These are phyloP conservation scores for Notoglanidium macrostoma DNA, from an alignment of 2,797 vertebrate genomes.

Conservation along the genomic window DNA sequence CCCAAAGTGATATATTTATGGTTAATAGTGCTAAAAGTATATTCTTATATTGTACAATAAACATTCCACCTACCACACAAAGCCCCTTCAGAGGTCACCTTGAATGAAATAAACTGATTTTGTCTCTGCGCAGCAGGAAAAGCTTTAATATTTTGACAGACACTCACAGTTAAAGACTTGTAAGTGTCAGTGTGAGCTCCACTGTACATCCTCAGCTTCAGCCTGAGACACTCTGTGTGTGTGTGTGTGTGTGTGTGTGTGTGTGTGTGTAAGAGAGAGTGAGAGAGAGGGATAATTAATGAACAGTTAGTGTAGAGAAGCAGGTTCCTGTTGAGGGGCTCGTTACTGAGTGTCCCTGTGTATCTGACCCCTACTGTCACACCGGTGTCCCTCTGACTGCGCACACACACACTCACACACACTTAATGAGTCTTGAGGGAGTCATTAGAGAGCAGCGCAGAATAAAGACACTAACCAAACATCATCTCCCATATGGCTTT, in stretches of 20 bases:
- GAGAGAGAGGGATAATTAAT: constrained; percentile 53
- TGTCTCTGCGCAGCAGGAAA: not conserved
- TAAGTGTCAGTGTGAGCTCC: constrained; percentile 4
- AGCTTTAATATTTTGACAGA: constrained; percentile 9
- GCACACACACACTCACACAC: constrained; percentile 43
- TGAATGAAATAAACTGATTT: not conserved
- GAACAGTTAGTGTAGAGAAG: constrained; percentile 50
- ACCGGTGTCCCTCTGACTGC: constrained; percentile 38
- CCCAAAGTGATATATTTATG: not conserved
- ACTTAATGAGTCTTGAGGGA: constrained; percentile 58
- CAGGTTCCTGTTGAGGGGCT: constrained; percentile 52
- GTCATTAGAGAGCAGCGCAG: constrained; percentile 51
- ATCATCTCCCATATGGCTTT: constrained; percentile 41
- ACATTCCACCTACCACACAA: not conserved
- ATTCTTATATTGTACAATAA: not conserved
- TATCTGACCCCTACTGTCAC: constrained; percentile 58
- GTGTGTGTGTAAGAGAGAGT: not conserved
- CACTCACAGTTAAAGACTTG: not conserved
- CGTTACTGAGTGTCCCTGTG: constrained; percentile 53
- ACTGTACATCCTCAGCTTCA: not conserved
- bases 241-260: constrained; percentile 15
- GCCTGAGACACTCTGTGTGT: constrained; percentile 1
- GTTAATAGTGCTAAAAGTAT: not conserved
- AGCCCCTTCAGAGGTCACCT: not conserved
- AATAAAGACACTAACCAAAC: constrained; percentile 50